A percentile compares a stretch with the other conserved stretches of the same genome.
These are phyloP conservation scores for Bembecia ichneumoniformis DNA, from an alignment of 2,888 invertebrate species.

Conservation along the genomic window DNA sequence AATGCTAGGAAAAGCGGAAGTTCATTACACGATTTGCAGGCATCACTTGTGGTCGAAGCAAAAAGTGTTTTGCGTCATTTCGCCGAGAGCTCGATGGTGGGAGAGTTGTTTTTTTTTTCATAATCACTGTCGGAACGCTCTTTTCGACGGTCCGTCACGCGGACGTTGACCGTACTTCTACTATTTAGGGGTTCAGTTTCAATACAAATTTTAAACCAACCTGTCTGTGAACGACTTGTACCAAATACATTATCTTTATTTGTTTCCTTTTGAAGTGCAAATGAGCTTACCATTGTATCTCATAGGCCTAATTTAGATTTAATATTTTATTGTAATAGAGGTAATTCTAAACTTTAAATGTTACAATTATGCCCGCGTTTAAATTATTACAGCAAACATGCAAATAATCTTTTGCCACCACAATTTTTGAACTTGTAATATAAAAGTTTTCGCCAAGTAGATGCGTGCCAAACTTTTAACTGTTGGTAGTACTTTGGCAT, in stretches of 20 bases:
- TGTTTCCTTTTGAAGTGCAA: neutral
- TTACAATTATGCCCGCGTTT: neutral
- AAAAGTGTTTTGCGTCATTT: conserved; percentile 57
- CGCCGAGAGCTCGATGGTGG: conserved; percentile 38
- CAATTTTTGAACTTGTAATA: neutral
- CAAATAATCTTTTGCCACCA: neutral
- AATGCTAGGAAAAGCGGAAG: conserved; percentile 29
- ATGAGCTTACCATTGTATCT: neutral
- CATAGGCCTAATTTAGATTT: neutral
- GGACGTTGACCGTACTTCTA: conserved; percentile 62
- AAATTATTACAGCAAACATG: neutral
- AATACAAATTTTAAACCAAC: neutral
- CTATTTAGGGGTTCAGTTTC: conserved; percentile 42
- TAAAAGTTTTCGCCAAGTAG: neutral
- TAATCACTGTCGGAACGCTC: conserved; percentile 54
- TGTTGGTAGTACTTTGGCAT: neutral
- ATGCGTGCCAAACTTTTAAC: neutral
- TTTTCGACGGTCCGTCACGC: conserved; percentile 42
- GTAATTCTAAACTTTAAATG: neutral
- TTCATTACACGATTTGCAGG: conserved; percentile 46
- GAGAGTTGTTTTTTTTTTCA: conserved; percentile 46
- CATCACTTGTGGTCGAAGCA: conserved; percentile 35
- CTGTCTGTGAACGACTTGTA: neutral
- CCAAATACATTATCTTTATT: neutral
- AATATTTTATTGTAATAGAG: neutral